These are phyloP conservation scores for Melanotaenia nigrans DNA, from an alignment of 2,797 vertebrate species.

Conservation along the genomic window DNA sequence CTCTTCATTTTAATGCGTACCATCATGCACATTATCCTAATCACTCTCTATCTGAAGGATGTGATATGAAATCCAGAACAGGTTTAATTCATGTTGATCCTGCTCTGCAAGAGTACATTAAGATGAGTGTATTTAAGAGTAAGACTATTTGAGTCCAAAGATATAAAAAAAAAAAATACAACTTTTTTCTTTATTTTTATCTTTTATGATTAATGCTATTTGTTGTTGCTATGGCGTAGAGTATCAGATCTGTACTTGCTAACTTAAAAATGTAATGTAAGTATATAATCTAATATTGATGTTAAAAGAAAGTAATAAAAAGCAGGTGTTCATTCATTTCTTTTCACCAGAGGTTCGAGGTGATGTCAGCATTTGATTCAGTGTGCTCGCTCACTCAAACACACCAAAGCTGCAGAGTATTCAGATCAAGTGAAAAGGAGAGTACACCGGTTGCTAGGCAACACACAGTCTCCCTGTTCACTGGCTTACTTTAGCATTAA, in stretches of 20 bases:
- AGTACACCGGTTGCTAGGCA: constrained; percentile 83
- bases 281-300: neutral
- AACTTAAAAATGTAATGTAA: neutral
- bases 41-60: constrained; percentile 36
- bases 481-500: constrained; percentile 54
- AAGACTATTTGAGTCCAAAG: neutral
- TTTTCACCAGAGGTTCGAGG: constrained; percentile 42
- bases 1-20: constrained; percentile 46
- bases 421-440: constrained; percentile 73
- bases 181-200: neutral
- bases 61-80: constrained; percentile 27
- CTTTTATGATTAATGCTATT: neutral
- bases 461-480: constrained; percentile 69
- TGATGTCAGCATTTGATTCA: constrained; percentile 58
- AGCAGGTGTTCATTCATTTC: constrained; percentile 22
- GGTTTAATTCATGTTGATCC: constrained; percentile 12
- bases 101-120: constrained; percentile 5
- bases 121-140: constrained; percentile 15
- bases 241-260: neutral
- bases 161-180: neutral
- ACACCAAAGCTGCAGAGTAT: constrained; percentile 51
- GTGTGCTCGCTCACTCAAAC: constrained; percentile 28
- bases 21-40: constrained; percentile 50
- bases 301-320: neutral
- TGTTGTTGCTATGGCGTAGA: neutral